Evolutionary conservation across 1,140 invertebrate genomes (phyloP).

Genomic region (Zophobas morio): DNA sequence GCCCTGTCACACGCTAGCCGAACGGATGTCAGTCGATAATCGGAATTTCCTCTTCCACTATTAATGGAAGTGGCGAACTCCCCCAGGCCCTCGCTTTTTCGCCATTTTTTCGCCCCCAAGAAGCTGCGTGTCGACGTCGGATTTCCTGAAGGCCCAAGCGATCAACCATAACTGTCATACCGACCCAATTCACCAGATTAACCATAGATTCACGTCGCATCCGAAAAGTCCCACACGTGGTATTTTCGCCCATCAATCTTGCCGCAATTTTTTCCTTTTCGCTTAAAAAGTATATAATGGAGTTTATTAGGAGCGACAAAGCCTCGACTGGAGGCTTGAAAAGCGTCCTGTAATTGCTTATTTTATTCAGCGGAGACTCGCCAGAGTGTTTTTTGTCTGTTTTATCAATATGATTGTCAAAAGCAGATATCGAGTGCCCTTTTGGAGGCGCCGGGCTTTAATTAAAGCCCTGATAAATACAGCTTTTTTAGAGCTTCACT

Average conservation of each 20-base stretch:
- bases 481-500: conserved; percentile 23
- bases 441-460: conserved; percentile 6
- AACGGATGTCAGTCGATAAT: no score
- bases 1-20: no score
- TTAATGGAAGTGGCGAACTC: no score
- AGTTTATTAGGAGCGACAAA: conserved; percentile 6
- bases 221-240: background rate
- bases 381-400: background rate
- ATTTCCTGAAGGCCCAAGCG: background rate
- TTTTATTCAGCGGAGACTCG: conserved; percentile 6
- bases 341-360: conserved; percentile 17
- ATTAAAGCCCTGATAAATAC: conserved; percentile 40
- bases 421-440: conserved; percentile 9
- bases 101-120: background rate
- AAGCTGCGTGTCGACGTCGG: background rate
- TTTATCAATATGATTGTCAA: conserved; percentile 24
- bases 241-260: background rate
- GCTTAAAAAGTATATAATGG: background rate
- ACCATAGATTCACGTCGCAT: background rate
- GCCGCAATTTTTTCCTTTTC: background rate
- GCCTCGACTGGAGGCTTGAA: conserved; percentile 1
- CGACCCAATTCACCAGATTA: background rate
- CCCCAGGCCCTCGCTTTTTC: background rate
- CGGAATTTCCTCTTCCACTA: no score
- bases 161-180: background rate